A percentile compares a stretch with the other conserved stretches of the same genome.
phyloP scores from a whole-genome alignment of 2,797 vertebrate genomes.

The Aselliscus stoliczkanus region DNA sequence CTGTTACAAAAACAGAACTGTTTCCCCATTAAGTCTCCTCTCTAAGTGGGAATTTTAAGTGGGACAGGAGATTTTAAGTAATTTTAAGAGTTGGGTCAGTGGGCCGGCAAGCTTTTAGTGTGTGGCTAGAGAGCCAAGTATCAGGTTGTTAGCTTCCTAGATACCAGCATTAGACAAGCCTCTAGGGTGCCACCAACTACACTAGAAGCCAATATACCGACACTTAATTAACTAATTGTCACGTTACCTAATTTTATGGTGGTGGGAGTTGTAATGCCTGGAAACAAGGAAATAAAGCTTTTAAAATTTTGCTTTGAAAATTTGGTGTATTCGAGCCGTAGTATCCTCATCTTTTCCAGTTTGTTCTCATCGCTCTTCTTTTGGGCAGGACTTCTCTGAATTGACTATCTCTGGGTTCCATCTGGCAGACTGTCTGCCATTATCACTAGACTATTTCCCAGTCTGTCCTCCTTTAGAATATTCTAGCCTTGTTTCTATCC shows the following conservation, averaged over 20 bases:
- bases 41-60: neutral
- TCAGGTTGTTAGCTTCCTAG: neutral
- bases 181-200: neutral
- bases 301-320: neutral
- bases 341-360: neutral
- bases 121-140: neutral
- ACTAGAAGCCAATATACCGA: neutral
- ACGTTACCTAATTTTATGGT: neutral
- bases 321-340: neutral
- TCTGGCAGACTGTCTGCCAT: neutral
- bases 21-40: neutral
- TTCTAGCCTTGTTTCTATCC: neutral
- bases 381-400: neutral
- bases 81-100: neutral
- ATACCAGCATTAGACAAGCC: neutral
- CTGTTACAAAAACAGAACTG: neutral
- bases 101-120: neutral
- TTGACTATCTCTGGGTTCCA: neutral
- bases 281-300: neutral
- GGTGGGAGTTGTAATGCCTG: neutral
- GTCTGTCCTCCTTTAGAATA: neutral
- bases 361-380: neutral
- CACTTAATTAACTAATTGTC: neutral
- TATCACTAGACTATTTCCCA: neutral
- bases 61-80: no score